These are phyloP conservation scores for Saimiri boliviensis DNA, from an alignment of 2,113 vertebrate species.

Conservation along the genomic window DNA sequence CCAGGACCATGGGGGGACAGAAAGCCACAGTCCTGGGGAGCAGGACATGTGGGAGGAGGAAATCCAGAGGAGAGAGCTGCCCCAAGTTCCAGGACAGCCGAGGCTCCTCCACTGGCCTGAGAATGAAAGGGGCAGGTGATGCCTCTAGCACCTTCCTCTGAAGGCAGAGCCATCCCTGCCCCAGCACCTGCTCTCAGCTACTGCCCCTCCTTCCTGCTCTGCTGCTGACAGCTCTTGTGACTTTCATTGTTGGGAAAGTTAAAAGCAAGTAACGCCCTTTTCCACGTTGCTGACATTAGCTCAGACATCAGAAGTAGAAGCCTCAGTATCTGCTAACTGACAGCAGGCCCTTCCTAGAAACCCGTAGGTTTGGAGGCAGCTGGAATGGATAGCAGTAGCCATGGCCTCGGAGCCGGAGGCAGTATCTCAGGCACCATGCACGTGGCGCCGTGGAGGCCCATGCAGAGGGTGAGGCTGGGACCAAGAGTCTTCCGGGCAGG, in stretches of 20 bases:
- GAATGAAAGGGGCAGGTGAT: background rate
- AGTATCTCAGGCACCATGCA: background rate
- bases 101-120: background rate
- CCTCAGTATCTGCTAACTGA: background rate
- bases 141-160: background rate
- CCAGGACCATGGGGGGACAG: no score
- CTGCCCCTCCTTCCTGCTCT: background rate
- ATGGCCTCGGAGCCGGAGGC: no score
- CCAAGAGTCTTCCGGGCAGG: background rate
- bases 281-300: background rate
- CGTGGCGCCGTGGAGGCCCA: background rate
- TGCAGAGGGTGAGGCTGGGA: no score
- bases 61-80: background rate
- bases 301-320: background rate
- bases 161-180: background rate
- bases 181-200: rapidly evolving
- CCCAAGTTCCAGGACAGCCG: background rate
- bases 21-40: background rate
- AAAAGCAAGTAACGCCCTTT: background rate
- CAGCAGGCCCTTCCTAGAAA: background rate
- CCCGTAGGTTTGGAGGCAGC: no score
- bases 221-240: background rate
- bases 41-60: background rate
- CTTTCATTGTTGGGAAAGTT: background rate
- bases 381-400: background rate